Evolutionary conservation across 2,888 invertebrate genomes (phyloP).

Genomic region (Odontothrips loti): DNA sequence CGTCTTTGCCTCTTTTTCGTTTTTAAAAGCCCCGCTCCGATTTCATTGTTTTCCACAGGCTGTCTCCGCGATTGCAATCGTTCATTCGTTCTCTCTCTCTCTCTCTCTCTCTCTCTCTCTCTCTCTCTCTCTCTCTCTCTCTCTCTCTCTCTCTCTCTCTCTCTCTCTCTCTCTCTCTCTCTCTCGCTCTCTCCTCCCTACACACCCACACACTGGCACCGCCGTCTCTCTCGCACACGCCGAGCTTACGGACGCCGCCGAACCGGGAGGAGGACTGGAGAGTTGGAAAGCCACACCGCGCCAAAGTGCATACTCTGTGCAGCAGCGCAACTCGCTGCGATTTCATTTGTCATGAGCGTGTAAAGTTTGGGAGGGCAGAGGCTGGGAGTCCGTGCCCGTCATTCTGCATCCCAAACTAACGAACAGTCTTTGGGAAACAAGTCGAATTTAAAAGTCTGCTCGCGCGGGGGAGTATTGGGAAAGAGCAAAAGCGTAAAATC

Average conservation of each 20-base stretch:
- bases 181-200: background rate
- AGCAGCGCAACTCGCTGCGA: too few relatives aligned
- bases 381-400: too few relatives aligned
- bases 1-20: slow-evolving; percentile 9
- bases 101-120: slow-evolving; percentile 31
- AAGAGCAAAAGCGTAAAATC: too few relatives aligned
- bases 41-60: slow-evolving; percentile 21
- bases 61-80: background rate
- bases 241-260: background rate
- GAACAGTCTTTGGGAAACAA: too few relatives aligned
- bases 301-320: too few relatives aligned
- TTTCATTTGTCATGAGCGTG: too few relatives aligned
- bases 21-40: slow-evolving; percentile 20
- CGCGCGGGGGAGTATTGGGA: too few relatives aligned
- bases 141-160: slow-evolving; percentile 29
- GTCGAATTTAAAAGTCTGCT: too few relatives aligned
- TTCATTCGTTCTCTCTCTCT: slow-evolving; percentile 23
- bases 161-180: slow-evolving; percentile 23
- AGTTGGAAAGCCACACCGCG: too few relatives aligned
- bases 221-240: slow-evolving; percentile 29
- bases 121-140: slow-evolving; percentile 29
- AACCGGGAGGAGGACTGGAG: background rate
- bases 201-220: too few relatives aligned
- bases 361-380: too few relatives aligned
- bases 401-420: too few relatives aligned